Base-by-base conservation (phyloP, 2,888 invertebrate species). In the Isoperla grammatica region DNA sequence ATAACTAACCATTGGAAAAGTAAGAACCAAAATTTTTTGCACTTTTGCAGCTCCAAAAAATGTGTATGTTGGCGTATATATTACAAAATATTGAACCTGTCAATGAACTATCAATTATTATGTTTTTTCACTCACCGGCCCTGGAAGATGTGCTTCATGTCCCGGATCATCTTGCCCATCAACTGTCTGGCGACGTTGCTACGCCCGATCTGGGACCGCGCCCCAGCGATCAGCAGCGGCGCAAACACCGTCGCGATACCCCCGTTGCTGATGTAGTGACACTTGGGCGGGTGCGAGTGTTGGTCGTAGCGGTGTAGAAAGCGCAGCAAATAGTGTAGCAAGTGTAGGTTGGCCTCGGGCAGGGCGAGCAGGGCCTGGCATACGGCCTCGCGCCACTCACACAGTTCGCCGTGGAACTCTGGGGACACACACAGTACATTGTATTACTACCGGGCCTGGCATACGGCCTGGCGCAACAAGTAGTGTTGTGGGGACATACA, bases 271-370 rank as follows among this genome's bases (percentile, higher is more conserved):
- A 63, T 29, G 45, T 54, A 48, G 15, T 57, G 60, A 22, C 56
- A 53, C 17, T 29, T 22, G 53, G 17, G 17, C 20, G 11, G 53
- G 9, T 4, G 40, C 37, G 19, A 53, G 8, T 19, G 29, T n/a
- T 29, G 39, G n/a, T 17, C 35, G n/a, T 77, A 75, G 45, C 72
- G 67, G 17, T 72, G 72, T 45, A 78, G 70, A 67, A 78, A 75
- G 13, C 70, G 68, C 23, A 71, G 67, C 37, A 78, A 68, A 65
- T 73, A 76, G 57, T 74, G 74, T 53, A 78, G 69, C 13, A 75
- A 69, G 59, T 71, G 68, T 61, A 71, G 72, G 64, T 75, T 72
- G 48, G 70, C 72, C 17, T 68, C 67, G 8, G 76, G 75, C 56
- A 78, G 64, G 35, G 62, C 45, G 15, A 17, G 56, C 62, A 57